Percentiles rank a stretch among this genome's conserved stretches.
phyloP scores from a whole-genome alignment of 1,140 invertebrate species.

The Druon quercuslanigerum region DNA sequence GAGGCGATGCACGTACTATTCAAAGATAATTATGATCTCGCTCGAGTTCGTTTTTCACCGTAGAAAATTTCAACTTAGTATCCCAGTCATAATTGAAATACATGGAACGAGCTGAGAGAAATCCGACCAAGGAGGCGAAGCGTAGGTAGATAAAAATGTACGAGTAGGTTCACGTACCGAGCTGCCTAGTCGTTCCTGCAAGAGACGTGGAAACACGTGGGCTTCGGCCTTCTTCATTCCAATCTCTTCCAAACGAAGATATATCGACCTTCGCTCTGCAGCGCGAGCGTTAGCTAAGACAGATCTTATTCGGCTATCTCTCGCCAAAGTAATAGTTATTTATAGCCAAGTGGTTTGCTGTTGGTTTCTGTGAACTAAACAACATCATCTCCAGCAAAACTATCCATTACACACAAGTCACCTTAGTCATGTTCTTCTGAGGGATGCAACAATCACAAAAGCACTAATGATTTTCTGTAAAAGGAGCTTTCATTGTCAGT shows the following conservation, averaged over 20 bases:
- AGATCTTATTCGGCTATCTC: conserved; percentile 52
- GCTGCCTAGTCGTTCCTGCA: conserved; percentile 32
- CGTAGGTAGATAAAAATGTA: conserved; percentile 31
- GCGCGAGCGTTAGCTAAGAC: conserved; percentile 44
- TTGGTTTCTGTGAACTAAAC: conserved; percentile 12
- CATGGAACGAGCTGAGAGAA: conserved; percentile 24
- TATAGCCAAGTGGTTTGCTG: conserved; percentile 49
- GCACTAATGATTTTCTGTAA: not conserved
- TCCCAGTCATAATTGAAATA: conserved; percentile 29
- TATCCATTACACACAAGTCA: not conserved
- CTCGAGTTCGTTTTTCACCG: not conserved
- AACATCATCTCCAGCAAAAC: not conserved
- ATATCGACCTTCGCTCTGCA: conserved; percentile 44
- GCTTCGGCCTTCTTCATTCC: conserved; percentile 57
- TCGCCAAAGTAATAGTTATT: conserved; percentile 56
- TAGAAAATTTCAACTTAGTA: conserved; percentile 7
- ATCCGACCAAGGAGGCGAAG: conserved; percentile 13
- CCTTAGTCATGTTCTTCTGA: not conserved
- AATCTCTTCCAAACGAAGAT: conserved; percentile 57
- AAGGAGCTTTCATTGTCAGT: not conserved
- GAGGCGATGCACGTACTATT: too few relatives aligned
- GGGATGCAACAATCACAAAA: conserved; percentile 1
- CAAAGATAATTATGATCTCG: conserved; percentile 23
- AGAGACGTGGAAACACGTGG: conserved; percentile 50
- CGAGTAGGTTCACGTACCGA: conserved; percentile 19